Evolutionary conservation across 1,140 invertebrate species (phyloP), one percentile per base, ranked within the genome.

Genomic region (Formica exsecta): DNA sequence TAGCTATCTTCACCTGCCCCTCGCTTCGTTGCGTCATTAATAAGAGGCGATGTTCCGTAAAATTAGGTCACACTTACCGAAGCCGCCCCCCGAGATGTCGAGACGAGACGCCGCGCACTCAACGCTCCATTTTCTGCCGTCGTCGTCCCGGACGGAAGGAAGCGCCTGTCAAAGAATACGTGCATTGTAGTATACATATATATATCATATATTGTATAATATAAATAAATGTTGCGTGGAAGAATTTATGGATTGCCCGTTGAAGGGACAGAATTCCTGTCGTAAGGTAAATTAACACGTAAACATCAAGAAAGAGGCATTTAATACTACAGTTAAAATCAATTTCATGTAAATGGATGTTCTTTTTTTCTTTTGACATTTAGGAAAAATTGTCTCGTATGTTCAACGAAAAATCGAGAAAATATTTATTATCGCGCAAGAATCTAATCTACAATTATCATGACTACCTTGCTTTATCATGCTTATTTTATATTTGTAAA

Each of bases 41-140:
- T 94, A 93, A 94, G 92, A 92, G 86, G 92, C 92, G 91, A 95
- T 94, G 93, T 93, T 84, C 92, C 93, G 93, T 92, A 94, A 95
- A 95, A 95, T 94, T 94, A 95, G 92, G 90, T 93, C 92, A 92
- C 92, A 94, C 94, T 94, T 95, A 94, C 76, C 57, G 5, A 36
- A 5, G 57, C 29, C 54, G n/a, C 59, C 71, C 32, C n/a, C 64
- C 68, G n/a, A 59, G 73, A 70, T 54, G 64, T 68, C 62, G 22
- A 51, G 38, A 80, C 19, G 77, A 81, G 48, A 76, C 32, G 22
- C 57, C 76, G 62, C 70, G 19, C 13, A 13, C 25, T 77, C 70
- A 64, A 57, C 13, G 64, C 5, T n/a, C 76, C 76, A 54, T 80
- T 80, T 68, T 22, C 22, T 22, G 44, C n/a, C 41, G 29, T 19